phyloP scores from a whole-genome alignment of 2,888 invertebrate genomes.

The Pterostichus niger region DNA sequence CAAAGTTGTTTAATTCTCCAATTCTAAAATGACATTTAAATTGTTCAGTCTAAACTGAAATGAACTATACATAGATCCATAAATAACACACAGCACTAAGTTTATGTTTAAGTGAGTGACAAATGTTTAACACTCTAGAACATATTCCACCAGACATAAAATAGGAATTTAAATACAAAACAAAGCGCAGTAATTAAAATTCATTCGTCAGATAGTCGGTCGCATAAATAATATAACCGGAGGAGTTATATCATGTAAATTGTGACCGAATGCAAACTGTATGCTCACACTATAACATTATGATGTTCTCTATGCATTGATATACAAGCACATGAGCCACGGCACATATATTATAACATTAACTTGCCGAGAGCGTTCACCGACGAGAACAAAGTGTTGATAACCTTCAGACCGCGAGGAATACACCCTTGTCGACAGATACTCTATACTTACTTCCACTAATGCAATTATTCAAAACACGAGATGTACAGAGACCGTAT shows the following conservation, averaged over 20 bases:
- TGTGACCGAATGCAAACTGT: constrained; percentile 57
- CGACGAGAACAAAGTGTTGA: constrained; percentile 46
- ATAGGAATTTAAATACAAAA: constrained; percentile 13
- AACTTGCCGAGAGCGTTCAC: constrained; percentile 52
- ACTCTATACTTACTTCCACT: constrained; percentile 54
- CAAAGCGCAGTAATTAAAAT: constrained; percentile 40
- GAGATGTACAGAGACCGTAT: constrained; percentile 65
- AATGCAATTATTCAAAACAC: constrained; percentile 67
- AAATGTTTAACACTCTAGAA: background rate
- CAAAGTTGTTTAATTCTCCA: too few relatives aligned
- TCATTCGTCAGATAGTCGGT: constrained; percentile 29
- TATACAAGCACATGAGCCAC: constrained; percentile 52
- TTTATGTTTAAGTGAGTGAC: background rate
- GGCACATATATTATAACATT: constrained; percentile 62
- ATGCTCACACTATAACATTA: constrained; percentile 45
- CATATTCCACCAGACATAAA: constrained; percentile 1
- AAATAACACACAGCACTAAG: too few relatives aligned
- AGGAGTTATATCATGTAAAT: constrained; percentile 63
- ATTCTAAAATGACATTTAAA: too few relatives aligned
- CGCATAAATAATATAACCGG: constrained; percentile 50
- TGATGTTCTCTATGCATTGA: constrained; percentile 48
- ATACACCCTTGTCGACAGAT: background rate
- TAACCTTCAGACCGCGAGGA: background rate
- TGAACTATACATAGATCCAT: too few relatives aligned
- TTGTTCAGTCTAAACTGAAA: too few relatives aligned